phyloP scores from a whole-genome alignment of 92 coral and sea anemone genomes.

The Pocillopora grandis region DNA sequence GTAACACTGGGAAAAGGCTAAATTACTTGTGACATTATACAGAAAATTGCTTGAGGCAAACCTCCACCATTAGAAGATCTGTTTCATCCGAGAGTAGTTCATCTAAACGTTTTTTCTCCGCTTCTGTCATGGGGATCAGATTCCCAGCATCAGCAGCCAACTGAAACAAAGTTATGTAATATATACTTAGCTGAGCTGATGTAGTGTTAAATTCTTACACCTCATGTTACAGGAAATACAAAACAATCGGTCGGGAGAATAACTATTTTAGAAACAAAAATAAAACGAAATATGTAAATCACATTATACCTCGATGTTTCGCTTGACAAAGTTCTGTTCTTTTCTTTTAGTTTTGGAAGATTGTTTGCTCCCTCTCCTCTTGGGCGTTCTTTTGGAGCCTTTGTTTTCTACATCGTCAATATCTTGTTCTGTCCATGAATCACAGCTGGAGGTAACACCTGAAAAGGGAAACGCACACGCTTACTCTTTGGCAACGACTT shows the following conservation, averaged over 20 bases:
- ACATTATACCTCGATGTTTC: constrained; percentile 80
- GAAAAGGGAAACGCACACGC: not conserved
- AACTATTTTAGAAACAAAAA: no score
- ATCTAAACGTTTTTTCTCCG: constrained; percentile 85
- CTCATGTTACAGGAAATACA: not conserved
- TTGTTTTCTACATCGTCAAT: constrained; percentile 27
- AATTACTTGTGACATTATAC: no score
- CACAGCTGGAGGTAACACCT: constrained; percentile 36
- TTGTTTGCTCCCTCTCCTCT: constrained; percentile 34
- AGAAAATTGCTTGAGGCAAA: not conserved
- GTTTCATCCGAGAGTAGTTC: constrained; percentile 70
- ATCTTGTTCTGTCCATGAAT: constrained; percentile 40
- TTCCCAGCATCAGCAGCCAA: constrained; percentile 98
- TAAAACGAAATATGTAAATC: not conserved
- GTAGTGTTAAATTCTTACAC: no score
- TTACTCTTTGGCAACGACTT: not conserved
- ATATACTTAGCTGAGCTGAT: not conserved
- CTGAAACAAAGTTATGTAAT: constrained; percentile 25
- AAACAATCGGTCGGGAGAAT: not conserved
- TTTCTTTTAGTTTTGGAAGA: constrained; percentile 32
- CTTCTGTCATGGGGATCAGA: constrained; percentile 94
- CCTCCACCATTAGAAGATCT: constrained; percentile 72
- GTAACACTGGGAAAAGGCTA: no score
- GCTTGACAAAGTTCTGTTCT: constrained; percentile 78
- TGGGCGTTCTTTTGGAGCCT: constrained; percentile 21